phyloP scores from a whole-genome alignment of 2,797 vertebrate species.

The Esox lucius region DNA sequence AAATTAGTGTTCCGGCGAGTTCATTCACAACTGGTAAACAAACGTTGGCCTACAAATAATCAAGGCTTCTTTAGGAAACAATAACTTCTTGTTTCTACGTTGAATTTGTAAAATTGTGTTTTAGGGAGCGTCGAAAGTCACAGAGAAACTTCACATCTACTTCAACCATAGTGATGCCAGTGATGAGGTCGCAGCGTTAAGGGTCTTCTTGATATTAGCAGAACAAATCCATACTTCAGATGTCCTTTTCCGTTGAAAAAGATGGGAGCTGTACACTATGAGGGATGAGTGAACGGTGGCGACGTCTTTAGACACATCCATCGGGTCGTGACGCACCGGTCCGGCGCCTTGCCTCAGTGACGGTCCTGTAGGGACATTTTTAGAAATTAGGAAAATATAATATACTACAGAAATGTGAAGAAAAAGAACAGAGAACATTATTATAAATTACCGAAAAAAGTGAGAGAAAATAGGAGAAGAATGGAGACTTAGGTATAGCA shows the following conservation, averaged over 20 bases:
- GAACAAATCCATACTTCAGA: conserved; percentile 54
- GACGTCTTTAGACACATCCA: conserved; percentile 62
- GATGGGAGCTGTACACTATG: conserved; percentile 28
- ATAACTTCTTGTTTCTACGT: conserved; percentile 42
- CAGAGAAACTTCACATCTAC: conserved; percentile 44
- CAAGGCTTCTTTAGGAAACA: conserved; percentile 44
- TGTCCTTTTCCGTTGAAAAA: conserved; percentile 35
- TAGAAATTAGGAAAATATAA: conserved; percentile 16
- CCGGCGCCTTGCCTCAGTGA: conserved; percentile 29
- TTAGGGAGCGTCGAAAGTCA: conserved; percentile 50
- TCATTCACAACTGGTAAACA: not conserved
- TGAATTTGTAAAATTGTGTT: conserved; percentile 45
- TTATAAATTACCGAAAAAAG: not conserved
- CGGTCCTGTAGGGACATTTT: conserved; percentile 46
- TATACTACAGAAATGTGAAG: conserved; percentile 31
- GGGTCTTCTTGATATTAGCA: conserved; percentile 40
- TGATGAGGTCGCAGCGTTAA: conserved; percentile 39
- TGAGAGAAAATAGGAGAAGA: not conserved
- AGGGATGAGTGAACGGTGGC: conserved; percentile 23
- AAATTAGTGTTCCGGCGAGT: conserved; percentile 25
- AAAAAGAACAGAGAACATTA: not conserved
- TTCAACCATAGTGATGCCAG: conserved; percentile 58
- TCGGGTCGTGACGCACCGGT: conserved; percentile 36
- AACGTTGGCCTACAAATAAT: conserved; percentile 21
- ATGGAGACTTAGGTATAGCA: not conserved